A percentile compares a stretch with the other conserved stretches of the same genome.
These are phyloP conservation scores for Galeopterus variegatus DNA, from an alignment of 2,113 vertebrate genomes.

Conservation along the genomic window DNA sequence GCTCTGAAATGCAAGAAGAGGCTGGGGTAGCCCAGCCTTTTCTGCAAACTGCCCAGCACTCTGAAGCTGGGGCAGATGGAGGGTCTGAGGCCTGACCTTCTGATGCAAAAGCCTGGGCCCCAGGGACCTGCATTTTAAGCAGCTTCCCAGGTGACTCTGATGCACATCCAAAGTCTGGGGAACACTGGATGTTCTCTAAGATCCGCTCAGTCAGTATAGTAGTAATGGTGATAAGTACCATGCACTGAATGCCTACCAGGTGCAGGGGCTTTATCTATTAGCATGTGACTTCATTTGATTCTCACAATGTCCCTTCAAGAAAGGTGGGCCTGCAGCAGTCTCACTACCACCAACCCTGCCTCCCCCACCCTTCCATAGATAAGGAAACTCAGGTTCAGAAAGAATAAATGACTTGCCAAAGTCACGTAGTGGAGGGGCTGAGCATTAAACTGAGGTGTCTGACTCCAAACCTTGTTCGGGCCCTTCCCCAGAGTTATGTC, in stretches of 20 bases:
- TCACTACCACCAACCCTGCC: too few species aligned
- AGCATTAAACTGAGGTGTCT: neutral
- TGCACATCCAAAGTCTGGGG: too few species aligned
- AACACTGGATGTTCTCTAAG: neutral
- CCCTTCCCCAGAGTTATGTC: neutral
- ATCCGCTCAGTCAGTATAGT: neutral
- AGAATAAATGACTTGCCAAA: neutral
- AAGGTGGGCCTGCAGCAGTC: neutral
- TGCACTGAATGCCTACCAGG: neutral
- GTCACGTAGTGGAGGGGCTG: neutral
- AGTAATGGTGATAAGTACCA: neutral
- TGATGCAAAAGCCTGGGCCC: neutral
- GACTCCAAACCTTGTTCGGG: neutral
- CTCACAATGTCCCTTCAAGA: neutral
- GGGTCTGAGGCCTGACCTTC: neutral
- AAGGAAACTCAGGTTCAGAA: neutral
- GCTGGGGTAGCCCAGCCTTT: neutral
- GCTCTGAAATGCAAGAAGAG: conserved; percentile 28
- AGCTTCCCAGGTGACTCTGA: neutral
- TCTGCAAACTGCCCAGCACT: fast-evolving
- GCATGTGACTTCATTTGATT: neutral
- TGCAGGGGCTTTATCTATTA: neutral
- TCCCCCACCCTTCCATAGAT: neutral
- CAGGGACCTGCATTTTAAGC: neutral
- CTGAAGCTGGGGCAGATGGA: neutral